These are phyloP conservation scores for Pseudomyrmex gracilis DNA, from an alignment of 1,140 invertebrate genomes.

Conservation along the genomic window DNA sequence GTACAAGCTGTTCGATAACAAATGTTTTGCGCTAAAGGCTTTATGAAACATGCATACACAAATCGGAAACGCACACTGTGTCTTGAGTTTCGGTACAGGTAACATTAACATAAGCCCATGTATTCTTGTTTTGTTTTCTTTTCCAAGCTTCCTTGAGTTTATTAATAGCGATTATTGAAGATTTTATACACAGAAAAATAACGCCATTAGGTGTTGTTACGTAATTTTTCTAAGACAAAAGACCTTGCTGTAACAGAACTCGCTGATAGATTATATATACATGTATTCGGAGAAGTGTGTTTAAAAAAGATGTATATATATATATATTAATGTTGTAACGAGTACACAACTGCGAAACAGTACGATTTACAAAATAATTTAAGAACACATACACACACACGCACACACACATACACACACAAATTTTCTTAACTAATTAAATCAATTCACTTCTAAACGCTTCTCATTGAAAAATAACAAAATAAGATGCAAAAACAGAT, in stretches of 20 bases:
- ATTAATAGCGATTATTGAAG: slow-evolving; percentile 57
- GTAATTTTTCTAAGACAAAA: slow-evolving; percentile 31
- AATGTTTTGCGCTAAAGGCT: neutral
- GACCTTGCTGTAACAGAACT: slow-evolving; percentile 9
- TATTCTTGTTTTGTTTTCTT: slow-evolving; percentile 5
- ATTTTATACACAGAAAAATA: slow-evolving; percentile 54
- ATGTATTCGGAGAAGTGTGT: slow-evolving; percentile 11
- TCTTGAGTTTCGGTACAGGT: slow-evolving; percentile 21
- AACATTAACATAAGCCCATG: slow-evolving; percentile 54
- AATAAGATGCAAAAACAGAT: neutral
- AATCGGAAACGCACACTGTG: neutral
- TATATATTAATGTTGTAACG: neutral
- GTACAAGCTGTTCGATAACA: too few species aligned
- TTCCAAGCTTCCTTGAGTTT: slow-evolving; percentile 57
- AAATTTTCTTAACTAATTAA: too few species aligned
- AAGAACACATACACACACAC: neutral
- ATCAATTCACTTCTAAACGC: slow-evolving; percentile 7
- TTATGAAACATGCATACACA: slow-evolving; percentile 20
- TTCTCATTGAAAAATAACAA: slow-evolving; percentile 19
- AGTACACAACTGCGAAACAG: neutral
- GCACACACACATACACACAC: neutral
- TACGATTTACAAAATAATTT: slow-evolving; percentile 35
- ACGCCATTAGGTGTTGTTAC: neutral
- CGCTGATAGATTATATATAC: neutral
- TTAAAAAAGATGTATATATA: neutral